Base-by-base conservation (phyloP, 2,888 invertebrate species). In the Oscheius sp. region DNA sequence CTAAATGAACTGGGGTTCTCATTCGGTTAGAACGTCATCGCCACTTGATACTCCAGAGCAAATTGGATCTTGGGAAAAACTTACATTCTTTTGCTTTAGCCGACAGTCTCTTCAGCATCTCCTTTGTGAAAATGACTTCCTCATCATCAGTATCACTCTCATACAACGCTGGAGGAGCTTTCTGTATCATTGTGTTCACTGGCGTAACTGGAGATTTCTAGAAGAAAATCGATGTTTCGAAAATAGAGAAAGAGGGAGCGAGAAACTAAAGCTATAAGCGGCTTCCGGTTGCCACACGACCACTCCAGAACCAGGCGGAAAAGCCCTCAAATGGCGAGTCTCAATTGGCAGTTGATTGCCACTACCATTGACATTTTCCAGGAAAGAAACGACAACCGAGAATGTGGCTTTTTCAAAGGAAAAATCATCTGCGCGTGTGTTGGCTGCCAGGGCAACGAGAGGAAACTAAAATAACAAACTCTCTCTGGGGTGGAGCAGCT, bases 101-200 rank as follows among this genome's bases (percentile, higher is more conserved):
- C 11, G 60, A 35, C 66, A 74, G 63, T 65, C 79, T 33, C n/a
- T 79, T 77, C 13, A 81, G n/a, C 81, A 81, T 81, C 47, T 81
- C 79, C 32, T 70, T 75, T n/a, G 81, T 77, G 70, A 81, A 81
- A 48, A 81, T 60, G 53, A 81, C 78, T 57, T 81, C 81, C 59
- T 79, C 81, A 65, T 81, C 81, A 13, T 74, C 74, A 33, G 66
- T 74, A 13, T 74, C 74, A 11, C 68, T 68, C 48, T 73, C 73
- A 13, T 55, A 55, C 33, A 72, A 33, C 2, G 68, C 68, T 9
- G 68, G 68, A 13, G 68, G 68, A 5, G 68, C 68, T 47, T 47
- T 63, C n/a, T 63, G 63, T n/a, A 63, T 47, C 9, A 63, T 48
- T 48, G 47, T 47, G 32, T 63, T 63, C 2, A 48, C 48, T 29